A percentile compares a stretch with the other conserved stretches of the same genome.
Evolutionary conservation across 2,888 invertebrate genomes (phyloP).

Genomic region (Tetheella fluctuosa): DNA sequence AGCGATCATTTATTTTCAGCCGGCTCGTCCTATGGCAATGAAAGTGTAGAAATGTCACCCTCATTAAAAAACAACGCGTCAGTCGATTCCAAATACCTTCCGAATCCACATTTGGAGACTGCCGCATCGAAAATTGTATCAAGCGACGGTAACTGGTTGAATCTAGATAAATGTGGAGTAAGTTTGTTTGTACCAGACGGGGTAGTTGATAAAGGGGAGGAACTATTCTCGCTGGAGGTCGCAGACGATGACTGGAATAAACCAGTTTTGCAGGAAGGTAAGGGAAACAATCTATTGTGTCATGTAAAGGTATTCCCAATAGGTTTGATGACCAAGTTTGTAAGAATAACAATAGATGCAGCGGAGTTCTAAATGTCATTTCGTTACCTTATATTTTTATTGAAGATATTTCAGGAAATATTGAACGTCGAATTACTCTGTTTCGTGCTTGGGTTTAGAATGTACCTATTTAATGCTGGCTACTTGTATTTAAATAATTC

Average conservation of each 20-base stretch:
- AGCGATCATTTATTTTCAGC: conserved; percentile 52
- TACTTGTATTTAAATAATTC: not conserved
- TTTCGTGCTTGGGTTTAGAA: not conserved
- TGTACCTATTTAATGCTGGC: not conserved
- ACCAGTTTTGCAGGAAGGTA: conserved; percentile 90
- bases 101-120: conserved; percentile 62
- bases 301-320: conserved; percentile 20
- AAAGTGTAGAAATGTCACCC: conserved; percentile 79
- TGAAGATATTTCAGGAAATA: not conserved
- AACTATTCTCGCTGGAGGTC: conserved; percentile 94
- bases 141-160: conserved; percentile 85
- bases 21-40: conserved; percentile 77
- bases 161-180: conserved; percentile 90
- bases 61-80: conserved; percentile 76
- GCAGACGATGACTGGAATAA: conserved; percentile 95
- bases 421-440: not conserved
- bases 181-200: conserved; percentile 94
- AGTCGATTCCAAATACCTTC: conserved; percentile 61
- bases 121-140: conserved; percentile 80
- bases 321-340: conserved; percentile 24
- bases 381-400: not conserved
- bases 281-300: conserved; percentile 19
- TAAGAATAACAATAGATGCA: conserved; percentile 6
- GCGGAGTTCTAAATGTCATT: not conserved
- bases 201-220: conserved; percentile 92